These are phyloP conservation scores for Hippoglossus hippoglossus DNA, from an alignment of 2,797 vertebrate species.

Conservation along the genomic window DNA sequence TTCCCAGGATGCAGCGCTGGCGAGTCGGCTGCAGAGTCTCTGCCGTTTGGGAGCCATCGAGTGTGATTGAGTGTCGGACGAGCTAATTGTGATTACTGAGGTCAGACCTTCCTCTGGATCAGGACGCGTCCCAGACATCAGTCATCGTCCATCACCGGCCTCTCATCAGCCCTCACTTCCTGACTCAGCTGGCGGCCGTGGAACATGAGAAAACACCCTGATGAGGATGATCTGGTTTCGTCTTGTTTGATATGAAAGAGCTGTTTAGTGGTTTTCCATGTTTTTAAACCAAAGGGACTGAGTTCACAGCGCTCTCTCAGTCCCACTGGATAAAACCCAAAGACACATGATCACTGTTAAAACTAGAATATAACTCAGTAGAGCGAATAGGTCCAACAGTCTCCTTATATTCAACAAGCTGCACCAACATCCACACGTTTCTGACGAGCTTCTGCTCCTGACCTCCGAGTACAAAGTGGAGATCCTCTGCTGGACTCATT, in stretches of 20 bases:
- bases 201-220: not conserved
- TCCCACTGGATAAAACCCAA: no score
- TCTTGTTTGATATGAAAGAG: not conserved
- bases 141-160: slow-evolving; percentile 46
- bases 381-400: no score
- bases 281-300: no score
- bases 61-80: slow-evolving; percentile 52
- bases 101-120: slow-evolving; percentile 59
- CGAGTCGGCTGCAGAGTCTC: slow-evolving; percentile 6
- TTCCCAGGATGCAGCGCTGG: not conserved
- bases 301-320: no score
- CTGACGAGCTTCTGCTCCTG: no score
- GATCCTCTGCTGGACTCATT: no score
- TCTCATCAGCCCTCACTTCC: slow-evolving; percentile 37
- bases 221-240: not conserved
- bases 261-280: not conserved
- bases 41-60: slow-evolving; percentile 57
- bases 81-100: slow-evolving; percentile 59
- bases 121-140: slow-evolving; percentile 44
- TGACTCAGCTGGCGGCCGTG: slow-evolving; percentile 15
- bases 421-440: no score
- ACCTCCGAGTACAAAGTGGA: no score
- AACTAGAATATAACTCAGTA: no score
- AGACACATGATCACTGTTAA: no score
- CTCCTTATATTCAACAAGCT: no score